These are phyloP conservation scores for Melanotaenia nigrans DNA, from an alignment of 2,797 vertebrate genomes.

Conservation along the genomic window DNA sequence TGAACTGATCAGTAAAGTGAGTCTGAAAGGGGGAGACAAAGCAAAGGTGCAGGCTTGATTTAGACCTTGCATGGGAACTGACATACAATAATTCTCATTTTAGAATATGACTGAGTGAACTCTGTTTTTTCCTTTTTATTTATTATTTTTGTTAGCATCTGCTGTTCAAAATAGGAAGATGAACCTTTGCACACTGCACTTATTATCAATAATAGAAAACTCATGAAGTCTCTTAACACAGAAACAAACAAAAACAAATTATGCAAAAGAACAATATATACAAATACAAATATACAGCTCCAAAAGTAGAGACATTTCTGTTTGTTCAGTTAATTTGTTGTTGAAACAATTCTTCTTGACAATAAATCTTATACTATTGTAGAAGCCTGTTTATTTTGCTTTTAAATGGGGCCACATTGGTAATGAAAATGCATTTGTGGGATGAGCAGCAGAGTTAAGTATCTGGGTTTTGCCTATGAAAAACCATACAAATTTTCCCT, in stretches of 20 bases:
- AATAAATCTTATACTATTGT: not conserved
- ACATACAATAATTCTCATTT: not conserved
- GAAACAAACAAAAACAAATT: not conserved
- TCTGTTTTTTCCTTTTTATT: not conserved
- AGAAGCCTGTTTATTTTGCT: not conserved
- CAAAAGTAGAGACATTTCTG: not conserved
- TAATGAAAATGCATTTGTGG: not conserved
- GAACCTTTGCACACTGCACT: not conserved
- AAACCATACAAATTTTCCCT: not conserved
- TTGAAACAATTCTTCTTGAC: not conserved
- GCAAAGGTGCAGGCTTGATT: conserved; percentile 4
- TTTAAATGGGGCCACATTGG: not conserved
- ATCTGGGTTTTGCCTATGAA: not conserved
- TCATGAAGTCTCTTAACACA: no score
- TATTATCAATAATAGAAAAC: not conserved
- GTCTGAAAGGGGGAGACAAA: conserved; percentile 8
- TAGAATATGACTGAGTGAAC: not conserved
- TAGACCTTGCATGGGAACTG: not conserved
- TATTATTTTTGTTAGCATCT: not conserved
- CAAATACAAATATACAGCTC: not conserved
- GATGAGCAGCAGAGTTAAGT: not conserved
- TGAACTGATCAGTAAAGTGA: conserved; percentile 7
- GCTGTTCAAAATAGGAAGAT: not conserved
- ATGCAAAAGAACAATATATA: not conserved
- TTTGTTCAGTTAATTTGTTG: no score